Percentiles rank a stretch among this genome's conserved stretches.
phyloP scores from a whole-genome alignment of 2,797 vertebrate genomes.

The Cichlasoma orientale region DNA sequence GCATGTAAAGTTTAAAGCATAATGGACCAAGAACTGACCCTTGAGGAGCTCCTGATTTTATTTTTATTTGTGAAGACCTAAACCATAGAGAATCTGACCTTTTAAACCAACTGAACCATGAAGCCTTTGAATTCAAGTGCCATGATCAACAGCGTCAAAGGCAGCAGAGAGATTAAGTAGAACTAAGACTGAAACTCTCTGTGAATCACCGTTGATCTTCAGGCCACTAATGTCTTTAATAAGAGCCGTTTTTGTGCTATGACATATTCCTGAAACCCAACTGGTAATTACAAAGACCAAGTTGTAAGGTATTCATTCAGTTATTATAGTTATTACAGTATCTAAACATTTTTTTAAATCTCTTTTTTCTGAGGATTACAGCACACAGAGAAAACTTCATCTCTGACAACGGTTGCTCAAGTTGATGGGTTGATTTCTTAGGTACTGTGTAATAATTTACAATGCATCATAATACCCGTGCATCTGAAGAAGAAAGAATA shows the following conservation, averaged over 20 bases:
- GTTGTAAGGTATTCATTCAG: neutral
- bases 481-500: too few relatives aligned
- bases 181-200: neutral
- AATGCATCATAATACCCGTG: too few relatives aligned
- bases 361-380: accelerated
- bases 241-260: neutral
- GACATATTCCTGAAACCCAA: neutral
- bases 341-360: accelerated
- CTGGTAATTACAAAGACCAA: neutral
- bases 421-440: neutral
- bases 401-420: neutral
- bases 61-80: neutral
- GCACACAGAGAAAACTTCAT: neutral
- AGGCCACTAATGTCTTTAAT: neutral
- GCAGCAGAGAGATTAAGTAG: neutral
- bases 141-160: accelerated
- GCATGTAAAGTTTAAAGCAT: neutral
- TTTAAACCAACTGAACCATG: neutral
- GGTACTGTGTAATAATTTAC: neutral
- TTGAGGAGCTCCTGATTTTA: neutral
- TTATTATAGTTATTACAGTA: neutral
- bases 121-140: neutral
- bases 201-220: neutral
- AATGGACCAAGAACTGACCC: neutral
- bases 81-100: neutral